These are phyloP conservation scores for Eupithecia insigniata DNA, from an alignment of 2,888 invertebrate genomes.

Conservation along the genomic window DNA sequence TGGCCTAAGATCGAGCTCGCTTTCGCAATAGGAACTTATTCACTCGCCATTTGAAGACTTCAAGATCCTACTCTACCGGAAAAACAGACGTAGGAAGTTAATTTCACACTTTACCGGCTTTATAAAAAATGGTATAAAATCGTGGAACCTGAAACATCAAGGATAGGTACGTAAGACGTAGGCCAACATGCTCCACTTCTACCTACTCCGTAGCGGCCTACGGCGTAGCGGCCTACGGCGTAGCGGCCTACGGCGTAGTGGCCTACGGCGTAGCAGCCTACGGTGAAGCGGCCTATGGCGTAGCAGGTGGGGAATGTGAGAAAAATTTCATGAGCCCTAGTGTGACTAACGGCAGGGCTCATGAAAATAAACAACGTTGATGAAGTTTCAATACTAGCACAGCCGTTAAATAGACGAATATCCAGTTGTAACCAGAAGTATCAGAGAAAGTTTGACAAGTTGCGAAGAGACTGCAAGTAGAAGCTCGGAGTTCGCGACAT, in stretches of 20 bases:
- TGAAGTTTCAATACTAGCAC: neutral
- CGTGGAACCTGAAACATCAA: too few species aligned
- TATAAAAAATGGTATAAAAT: too few species aligned
- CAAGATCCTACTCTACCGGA: too few species aligned
- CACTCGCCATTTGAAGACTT: too few species aligned
- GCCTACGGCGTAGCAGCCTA: neutral
- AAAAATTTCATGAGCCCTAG: neutral
- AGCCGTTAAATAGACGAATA: neutral
- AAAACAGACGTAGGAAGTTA: too few species aligned
- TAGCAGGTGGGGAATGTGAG: neutral
- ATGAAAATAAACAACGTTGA: neutral
- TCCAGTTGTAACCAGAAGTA: neutral
- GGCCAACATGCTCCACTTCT: neutral
- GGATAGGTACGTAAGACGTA: neutral
- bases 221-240: neutral
- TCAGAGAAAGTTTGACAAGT: conserved; percentile 10
- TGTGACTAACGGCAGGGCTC: neutral
- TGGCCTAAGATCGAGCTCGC: too few species aligned
- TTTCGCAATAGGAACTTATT: too few species aligned
- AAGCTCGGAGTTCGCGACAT: neutral
- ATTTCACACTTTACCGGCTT: too few species aligned
- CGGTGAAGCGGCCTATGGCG: neutral
- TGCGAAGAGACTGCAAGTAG: conserved; percentile 14
- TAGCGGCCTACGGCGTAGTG: too few species aligned
- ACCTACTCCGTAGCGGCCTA: neutral